Evolutionary conservation across 2,113 vertebrate species (phyloP).

Genomic region (Pyrgilauda ruficollis): DNA sequence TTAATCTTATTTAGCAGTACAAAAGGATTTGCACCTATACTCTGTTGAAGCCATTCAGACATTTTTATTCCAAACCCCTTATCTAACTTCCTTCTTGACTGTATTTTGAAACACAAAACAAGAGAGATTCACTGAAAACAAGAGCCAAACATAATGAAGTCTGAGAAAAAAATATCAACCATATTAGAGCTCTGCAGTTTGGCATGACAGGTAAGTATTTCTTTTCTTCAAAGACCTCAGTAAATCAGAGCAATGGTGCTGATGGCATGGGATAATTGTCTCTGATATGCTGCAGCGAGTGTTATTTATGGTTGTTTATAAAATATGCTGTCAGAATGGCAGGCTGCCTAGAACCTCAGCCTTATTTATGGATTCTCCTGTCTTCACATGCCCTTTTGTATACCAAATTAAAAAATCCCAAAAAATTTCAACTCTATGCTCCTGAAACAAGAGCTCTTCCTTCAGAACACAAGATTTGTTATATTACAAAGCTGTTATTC

Average conservation of each 20-base stretch:
- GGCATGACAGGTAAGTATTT: slow-evolving; percentile 35
- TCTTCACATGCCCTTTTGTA: slow-evolving; percentile 3
- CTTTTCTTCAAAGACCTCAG: slow-evolving; percentile 24
- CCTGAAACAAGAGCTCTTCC: not conserved
- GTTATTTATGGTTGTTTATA: slow-evolving; percentile 69
- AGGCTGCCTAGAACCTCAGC: slow-evolving; percentile 37
- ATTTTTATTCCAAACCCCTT: not conserved
- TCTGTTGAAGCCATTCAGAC: not conserved
- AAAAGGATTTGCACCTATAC: not conserved
- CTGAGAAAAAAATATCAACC: slow-evolving; percentile 14
- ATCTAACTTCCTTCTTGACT: not conserved
- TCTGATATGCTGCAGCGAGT: slow-evolving; percentile 47
- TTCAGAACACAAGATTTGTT: not conserved
- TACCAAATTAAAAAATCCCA: not conserved
- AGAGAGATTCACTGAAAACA: slow-evolving; percentile 40
- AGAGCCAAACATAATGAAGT: slow-evolving; percentile 23
- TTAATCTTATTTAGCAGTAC: not conserved
- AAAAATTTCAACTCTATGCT: not conserved
- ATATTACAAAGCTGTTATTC: not conserved
- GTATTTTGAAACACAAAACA: slow-evolving; percentile 27
- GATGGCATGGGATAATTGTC: slow-evolving; percentile 59
- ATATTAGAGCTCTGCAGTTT: slow-evolving; percentile 20
- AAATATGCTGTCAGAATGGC: slow-evolving; percentile 55
- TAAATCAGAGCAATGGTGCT: slow-evolving; percentile 65
- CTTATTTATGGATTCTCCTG: slow-evolving; percentile 44